Base-by-base conservation (phyloP, 2,888 invertebrate species). In the Lobophora halterata region DNA sequence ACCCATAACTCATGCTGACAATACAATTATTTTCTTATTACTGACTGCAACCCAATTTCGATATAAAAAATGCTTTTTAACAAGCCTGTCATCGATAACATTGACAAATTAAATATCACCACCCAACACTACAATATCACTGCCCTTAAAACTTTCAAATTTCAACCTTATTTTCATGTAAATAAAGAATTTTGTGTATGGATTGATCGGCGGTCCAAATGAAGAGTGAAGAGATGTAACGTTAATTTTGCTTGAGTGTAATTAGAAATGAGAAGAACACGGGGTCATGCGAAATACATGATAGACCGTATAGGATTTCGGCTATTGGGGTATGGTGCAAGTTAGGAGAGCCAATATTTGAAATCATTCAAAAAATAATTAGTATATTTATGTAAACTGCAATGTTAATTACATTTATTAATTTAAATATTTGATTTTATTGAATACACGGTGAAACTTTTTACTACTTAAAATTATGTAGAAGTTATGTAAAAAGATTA, bases 61-160 rank as follows among this genome's bases (percentile, higher is more conserved):
- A 63, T 58, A 64, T 58, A 58, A 59, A 63, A 65, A 61, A 63
- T 62, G 55, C 58, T 46, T 73, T 78, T 79, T 82, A 80, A 79
- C 75, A 61, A 71, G 65, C 47, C 78, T 80, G 79, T 81, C 85
- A 80, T 65, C 69, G 62, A 62, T 67, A 79, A 81, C 81, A 80
- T 79, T 85, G 82, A 86, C 83, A 82, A 83, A 85, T 85, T 83
- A 80, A 82, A 83, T 76, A 80, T 74, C 73, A 78, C 71, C 71
- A 67, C 51, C 29, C 37, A 48, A 48, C 26, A 49, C 55, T 34
- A 50, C 13, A 10, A 31, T 49, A 36, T 6, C 12, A 11, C 24
- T 13, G 24, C 14, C 21, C 5, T 12, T 9, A 5, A 18, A 3
- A 26, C 17, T 5, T 13, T 30, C 6, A 3, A 58, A 46, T 43